Conservation (phyloP, 2,113 vertebrate species). For the Dicaeum eximium region DNA sequence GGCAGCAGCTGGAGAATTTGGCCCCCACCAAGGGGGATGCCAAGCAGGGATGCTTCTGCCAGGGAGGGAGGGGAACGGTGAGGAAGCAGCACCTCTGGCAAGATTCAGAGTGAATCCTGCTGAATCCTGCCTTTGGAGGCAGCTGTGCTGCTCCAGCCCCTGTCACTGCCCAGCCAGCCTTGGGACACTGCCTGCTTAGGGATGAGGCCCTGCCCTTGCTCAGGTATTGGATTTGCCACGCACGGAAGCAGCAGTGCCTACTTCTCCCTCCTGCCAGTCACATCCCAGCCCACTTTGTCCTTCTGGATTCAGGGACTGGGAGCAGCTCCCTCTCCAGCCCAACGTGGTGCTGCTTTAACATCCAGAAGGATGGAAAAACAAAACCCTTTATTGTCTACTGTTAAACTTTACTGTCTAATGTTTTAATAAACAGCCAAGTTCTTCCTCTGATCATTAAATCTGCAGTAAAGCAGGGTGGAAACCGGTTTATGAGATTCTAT, state of each 20-base stretch:
- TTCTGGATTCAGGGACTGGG: not conserved
- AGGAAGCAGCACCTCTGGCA: not conserved
- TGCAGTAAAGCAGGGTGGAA: constrained; percentile 38
- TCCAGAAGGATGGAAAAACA: constrained; percentile 30
- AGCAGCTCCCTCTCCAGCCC: not conserved
- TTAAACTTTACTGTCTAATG: constrained; percentile 61
- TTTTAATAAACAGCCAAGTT: constrained; percentile 58
- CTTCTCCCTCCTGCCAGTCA: not conserved
- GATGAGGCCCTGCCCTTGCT: not conserved
- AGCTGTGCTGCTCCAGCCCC: not conserved
- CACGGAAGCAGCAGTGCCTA: not conserved
- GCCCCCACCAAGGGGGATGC: not conserved
- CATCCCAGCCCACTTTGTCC: not conserved
- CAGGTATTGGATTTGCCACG: not conserved
- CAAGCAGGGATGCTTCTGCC: not conserved
- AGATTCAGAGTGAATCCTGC: not conserved
- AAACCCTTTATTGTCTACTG: constrained; percentile 28
- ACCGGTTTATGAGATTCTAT: constrained; percentile 20
- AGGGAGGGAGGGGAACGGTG: not conserved
- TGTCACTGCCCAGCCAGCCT: not conserved
- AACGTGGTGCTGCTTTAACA: not conserved
- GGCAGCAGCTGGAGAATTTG: not conserved
- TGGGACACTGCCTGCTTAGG: not conserved
- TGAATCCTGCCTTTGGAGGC: not conserved
- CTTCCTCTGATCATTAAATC: constrained; percentile 34